phyloP scores from a whole-genome alignment of 2,888 invertebrate genomes.

The Lapara coniferarum region DNA sequence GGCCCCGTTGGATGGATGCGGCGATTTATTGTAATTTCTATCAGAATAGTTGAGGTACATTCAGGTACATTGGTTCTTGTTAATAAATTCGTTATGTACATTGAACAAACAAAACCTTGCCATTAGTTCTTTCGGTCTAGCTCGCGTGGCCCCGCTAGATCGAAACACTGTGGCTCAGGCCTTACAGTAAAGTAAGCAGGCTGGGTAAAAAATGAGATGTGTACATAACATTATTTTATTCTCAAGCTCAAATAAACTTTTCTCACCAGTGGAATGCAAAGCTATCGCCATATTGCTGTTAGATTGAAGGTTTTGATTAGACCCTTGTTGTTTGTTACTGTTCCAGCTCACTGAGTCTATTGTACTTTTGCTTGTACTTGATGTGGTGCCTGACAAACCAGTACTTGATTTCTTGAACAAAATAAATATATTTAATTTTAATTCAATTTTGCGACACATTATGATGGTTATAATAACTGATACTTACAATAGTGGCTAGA shows the following conservation, averaged over 20 bases:
- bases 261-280: slow-evolving; percentile 54
- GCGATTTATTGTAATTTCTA: too few species aligned
- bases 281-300: slow-evolving; percentile 64
- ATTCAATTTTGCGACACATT: background rate
- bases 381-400: slow-evolving; percentile 51
- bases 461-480: background rate
- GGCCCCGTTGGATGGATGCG: too few species aligned
- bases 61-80: too few species aligned
- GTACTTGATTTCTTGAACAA: slow-evolving; percentile 57
- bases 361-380: slow-evolving; percentile 71
- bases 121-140: too few species aligned
- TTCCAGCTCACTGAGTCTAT: slow-evolving; percentile 67
- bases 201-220: too few species aligned
- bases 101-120: too few species aligned
- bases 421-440: background rate
- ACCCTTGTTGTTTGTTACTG: slow-evolving; percentile 60
- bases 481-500: slow-evolving; percentile 61
- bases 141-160: too few species aligned
- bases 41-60: too few species aligned
- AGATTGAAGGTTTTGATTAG: slow-evolving; percentile 68
- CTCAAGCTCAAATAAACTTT: background rate
- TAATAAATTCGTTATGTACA: too few species aligned
- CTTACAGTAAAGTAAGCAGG: too few species aligned
- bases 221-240: too few species aligned
- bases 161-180: too few species aligned